phyloP scores from a whole-genome alignment of 2,888 invertebrate genomes.

The Anticlea derivata region DNA sequence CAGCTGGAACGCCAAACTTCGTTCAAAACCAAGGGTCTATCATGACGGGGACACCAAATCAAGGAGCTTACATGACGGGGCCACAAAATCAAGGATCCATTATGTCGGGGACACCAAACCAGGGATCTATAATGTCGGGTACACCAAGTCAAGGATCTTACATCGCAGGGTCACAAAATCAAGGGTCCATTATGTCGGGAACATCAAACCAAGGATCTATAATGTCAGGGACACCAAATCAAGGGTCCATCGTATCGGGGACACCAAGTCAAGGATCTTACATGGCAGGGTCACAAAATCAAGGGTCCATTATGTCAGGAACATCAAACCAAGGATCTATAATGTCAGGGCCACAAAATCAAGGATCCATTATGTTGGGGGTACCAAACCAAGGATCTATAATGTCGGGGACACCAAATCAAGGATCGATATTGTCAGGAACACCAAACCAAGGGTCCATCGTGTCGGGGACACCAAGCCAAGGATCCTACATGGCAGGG shows the following conservation, averaged over 20 bases:
- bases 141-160: constrained; percentile 6
- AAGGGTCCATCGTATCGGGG: neutral
- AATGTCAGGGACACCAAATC: constrained; percentile 7
- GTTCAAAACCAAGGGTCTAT: constrained; percentile 13
- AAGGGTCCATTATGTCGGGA: constrained; percentile 1
- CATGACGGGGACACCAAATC: constrained; percentile 25
- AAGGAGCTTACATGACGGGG: constrained; percentile 3
- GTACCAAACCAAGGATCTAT: neutral
- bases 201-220: constrained; percentile 4
- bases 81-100: constrained; percentile 1
- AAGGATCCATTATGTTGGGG: neutral
- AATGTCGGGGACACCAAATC: constrained; percentile 5
- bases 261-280: constrained; percentile 4
- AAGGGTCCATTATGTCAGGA: neutral
- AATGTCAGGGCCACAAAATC: neutral
- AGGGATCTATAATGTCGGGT: neutral
- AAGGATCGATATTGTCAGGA: constrained; percentile 1
- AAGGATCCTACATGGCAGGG: neutral
- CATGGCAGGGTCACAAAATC: constrained; percentile 4
- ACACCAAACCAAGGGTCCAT: constrained; percentile 13
- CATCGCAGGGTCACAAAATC: neutral
- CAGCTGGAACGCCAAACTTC: constrained; percentile 1
- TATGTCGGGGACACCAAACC: neutral
- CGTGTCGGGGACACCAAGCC: neutral
- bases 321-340: constrained; percentile 1